Base-by-base conservation (phyloP, 2,888 invertebrate species). In the Cistogaster globosa region DNA sequence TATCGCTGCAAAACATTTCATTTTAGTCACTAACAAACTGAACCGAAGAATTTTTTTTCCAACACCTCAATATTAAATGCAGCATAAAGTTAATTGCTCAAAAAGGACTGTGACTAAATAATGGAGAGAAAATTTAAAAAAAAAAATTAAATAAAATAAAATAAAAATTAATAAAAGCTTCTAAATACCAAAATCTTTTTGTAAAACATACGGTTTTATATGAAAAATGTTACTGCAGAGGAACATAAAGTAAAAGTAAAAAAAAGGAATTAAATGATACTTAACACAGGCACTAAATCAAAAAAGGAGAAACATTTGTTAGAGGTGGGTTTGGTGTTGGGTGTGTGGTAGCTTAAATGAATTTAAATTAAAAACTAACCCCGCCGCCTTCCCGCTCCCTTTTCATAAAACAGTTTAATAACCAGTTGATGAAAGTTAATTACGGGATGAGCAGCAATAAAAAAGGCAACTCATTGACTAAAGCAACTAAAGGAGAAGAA, bases 371-470 rank as follows among this genome's bases (percentile, higher is more conserved):
- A n/a, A 68, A 32, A 42, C n/a, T n/a, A n/a, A n/a, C n/a, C n/a
- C n/a, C n/a, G n/a, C n/a, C n/a, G n/a, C n/a, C n/a, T n/a, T 11
- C 57, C 36, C 16, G 20, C 14, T 6, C 45, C 58, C 32, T 32
- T 32, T 6, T 32, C 32, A 7, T 32, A 7, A 32, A 57, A 32
- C 42, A 58, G 51, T 80, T 84, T 84, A 68, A 81, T 74, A 77
- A 81, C 58, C 62, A 77, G 84, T 82, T 85, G 81, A 85, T 78
- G 84, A 81, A 85, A 82, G 81, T 85, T 85, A 85, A 85, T 78
- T 85, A 85, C 74, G 74, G 69, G 14, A 62, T 78, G 69, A 77
- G 77, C 74, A 53, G 58, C 60, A 63, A 74, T 48, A 81, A 81
- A 83, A 79, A 76, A 26, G 9, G 48, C 76, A 76, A 80, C 72